Base-by-base conservation (phyloP, 2,888 invertebrate species). In the Exocentrus adspersus region DNA sequence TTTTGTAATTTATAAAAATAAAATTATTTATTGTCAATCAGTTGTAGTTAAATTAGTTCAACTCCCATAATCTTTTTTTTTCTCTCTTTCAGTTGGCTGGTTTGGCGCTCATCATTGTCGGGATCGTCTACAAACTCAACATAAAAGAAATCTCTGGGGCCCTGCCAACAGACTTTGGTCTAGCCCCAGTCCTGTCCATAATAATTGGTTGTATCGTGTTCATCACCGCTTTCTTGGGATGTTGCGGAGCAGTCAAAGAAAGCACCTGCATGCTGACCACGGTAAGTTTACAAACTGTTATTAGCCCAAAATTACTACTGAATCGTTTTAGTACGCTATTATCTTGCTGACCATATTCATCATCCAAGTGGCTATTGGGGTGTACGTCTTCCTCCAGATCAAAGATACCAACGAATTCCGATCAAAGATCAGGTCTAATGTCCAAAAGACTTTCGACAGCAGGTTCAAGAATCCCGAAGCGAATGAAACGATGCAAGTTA, bases 281-380 rank as follows among this genome's bases (percentile, higher is more conserved):
- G 50, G 83, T 83, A 76, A 78, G 78, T 69, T n/a, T n/a, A n/a
- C n/a, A n/a, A n/a, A n/a, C n/a, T n/a, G n/a, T n/a, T n/a, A n/a
- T n/a, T n/a, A n/a, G n/a, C n/a, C n/a, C n/a, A n/a, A n/a, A n/a
- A n/a, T n/a, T n/a, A n/a, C n/a, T n/a, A n/a, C n/a, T n/a, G n/a
- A n/a, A n/a, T n/a, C n/a, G n/a, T 85, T 86, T 56, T 83, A 92
- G 92, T 92, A 91, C 82, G 88, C 92, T 3, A 86, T 91, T 70
- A 87, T 90, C 80, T 82, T 92, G 72, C 81, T 93, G 72, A 85
- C 89, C 50, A 86, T 92, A 66, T 88, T 93, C 80, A 88, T 92
- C 59, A 81, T 90, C 60, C 92, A 92, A 87, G 86, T 92, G 67
- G 88, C 88, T 14, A 82, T 92, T 65, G 90, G 89, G 0, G 87